Percentiles rank a stretch among this genome's conserved stretches.
Conservation (phyloP, 2,113 vertebrate species). For the Apus apus region DNA sequence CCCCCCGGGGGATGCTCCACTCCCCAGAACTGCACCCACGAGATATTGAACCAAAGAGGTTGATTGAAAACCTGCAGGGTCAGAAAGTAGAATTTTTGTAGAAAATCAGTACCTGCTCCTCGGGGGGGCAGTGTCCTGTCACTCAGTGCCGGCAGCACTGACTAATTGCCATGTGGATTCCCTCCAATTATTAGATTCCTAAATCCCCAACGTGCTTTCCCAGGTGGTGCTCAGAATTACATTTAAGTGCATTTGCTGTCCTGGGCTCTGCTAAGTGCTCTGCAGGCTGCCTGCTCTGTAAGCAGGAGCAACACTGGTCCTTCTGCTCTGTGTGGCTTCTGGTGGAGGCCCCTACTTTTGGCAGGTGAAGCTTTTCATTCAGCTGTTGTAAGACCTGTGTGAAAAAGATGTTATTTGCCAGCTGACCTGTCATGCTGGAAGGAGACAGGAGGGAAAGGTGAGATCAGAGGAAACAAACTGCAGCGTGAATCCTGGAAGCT, state of each 20-base stretch:
- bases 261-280: not conserved
- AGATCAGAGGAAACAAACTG: not conserved
- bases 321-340: not conserved
- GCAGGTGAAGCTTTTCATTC: not conserved
- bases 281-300: not conserved
- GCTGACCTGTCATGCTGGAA: not conserved
- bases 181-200: not conserved
- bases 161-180: not conserved
- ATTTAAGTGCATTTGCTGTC: not conserved
- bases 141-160: not conserved
- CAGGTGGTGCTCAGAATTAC: not conserved
- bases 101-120: accelerated
- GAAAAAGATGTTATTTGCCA: not conserved
- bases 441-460: not conserved
- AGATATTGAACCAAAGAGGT: accelerated
- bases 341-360: not conserved
- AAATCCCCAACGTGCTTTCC: not conserved
- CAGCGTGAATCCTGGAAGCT: accelerated
- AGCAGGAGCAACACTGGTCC: not conserved
- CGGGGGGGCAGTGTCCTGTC: not conserved
- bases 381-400: not conserved
- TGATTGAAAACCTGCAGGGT: not conserved
- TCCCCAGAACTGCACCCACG: accelerated
- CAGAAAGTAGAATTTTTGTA: not conserved
- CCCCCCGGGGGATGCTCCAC: not conserved